Conservation (phyloP, 2,113 vertebrate species). For the Urocynchramus pylzowi region DNA sequence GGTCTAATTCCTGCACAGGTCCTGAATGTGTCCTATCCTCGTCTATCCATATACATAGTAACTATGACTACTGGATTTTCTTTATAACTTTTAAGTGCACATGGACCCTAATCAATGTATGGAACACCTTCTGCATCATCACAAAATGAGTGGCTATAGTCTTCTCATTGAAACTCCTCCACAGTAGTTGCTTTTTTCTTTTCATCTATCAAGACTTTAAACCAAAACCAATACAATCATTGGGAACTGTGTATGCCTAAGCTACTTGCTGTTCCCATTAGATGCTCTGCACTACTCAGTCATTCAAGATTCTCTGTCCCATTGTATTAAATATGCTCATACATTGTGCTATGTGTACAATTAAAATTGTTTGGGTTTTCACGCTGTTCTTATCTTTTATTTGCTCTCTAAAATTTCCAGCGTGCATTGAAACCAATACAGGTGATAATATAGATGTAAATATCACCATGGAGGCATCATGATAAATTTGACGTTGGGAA, state of each 20-base stretch:
- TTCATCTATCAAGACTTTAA: neutral
- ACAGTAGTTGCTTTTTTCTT: neutral
- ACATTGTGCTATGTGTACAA: neutral
- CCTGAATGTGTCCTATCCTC: neutral
- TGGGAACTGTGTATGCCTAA: neutral
- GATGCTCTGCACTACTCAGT: neutral
- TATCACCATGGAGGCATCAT: neutral
- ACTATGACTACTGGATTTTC: neutral
- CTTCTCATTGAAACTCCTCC: neutral
- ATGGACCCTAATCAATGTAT: neutral
- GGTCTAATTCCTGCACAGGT: neutral
- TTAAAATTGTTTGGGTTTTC: neutral
- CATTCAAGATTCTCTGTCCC: neutral
- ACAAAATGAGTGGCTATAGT: neutral
- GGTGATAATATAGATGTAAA: neutral
- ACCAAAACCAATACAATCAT: neutral
- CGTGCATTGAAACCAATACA: neutral
- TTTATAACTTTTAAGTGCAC: neutral
- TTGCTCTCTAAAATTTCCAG: neutral
- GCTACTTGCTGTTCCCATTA: neutral
- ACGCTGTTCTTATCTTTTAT: neutral
- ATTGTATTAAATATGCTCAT: neutral
- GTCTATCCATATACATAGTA: neutral
- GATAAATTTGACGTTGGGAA: neutral
- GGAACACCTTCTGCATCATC: neutral